These are phyloP conservation scores for Astyanax mexicanus DNA, from an alignment of 2,797 vertebrate species.

Conservation along the genomic window DNA sequence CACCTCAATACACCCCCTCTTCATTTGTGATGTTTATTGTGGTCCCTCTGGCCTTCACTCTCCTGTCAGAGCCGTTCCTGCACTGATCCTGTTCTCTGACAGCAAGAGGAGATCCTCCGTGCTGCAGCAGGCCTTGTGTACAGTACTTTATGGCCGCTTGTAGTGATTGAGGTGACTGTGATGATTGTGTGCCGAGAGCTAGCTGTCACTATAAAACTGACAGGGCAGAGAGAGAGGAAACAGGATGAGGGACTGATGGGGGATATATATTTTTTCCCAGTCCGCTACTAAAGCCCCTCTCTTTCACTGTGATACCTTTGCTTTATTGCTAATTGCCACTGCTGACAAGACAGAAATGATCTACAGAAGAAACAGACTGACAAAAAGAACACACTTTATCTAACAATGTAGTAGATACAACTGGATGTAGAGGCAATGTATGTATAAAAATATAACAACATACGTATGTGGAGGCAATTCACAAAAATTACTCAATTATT, in stretches of 20 bases:
- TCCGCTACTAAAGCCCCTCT: not conserved
- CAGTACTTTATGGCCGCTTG: constrained; percentile 44
- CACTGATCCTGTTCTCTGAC: constrained; percentile 54
- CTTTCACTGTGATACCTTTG: constrained; percentile 7
- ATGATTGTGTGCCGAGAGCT: constrained; percentile 16
- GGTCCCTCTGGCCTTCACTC: constrained; percentile 56
- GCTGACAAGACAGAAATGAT: constrained; percentile 6
- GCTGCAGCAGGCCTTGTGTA: constrained; percentile 38
- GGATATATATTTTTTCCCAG: constrained; percentile 24
- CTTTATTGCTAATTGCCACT: constrained; percentile 24
- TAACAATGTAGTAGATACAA: not conserved
- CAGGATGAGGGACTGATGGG: constrained; percentile 21
- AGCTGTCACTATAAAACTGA: constrained; percentile 52
- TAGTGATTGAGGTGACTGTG: constrained; percentile 45
- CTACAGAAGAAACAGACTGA: constrained; percentile 13
- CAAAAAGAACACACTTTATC: not conserved
- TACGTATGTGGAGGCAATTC: too few relatives aligned
- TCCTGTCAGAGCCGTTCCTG: constrained; percentile 63
- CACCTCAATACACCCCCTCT: constrained; percentile 17
- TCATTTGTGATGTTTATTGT: constrained; percentile 58
- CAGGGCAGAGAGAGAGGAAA: constrained; percentile 30
- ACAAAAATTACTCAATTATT: too few relatives aligned
- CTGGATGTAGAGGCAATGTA: not conserved
- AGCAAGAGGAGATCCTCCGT: constrained; percentile 21
- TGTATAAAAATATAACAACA: too few relatives aligned